Percentiles rank a stretch among this genome's conserved stretches.
Conservation (phyloP, 2,113 vertebrate species). For the Odontophorus gujanensis region DNA sequence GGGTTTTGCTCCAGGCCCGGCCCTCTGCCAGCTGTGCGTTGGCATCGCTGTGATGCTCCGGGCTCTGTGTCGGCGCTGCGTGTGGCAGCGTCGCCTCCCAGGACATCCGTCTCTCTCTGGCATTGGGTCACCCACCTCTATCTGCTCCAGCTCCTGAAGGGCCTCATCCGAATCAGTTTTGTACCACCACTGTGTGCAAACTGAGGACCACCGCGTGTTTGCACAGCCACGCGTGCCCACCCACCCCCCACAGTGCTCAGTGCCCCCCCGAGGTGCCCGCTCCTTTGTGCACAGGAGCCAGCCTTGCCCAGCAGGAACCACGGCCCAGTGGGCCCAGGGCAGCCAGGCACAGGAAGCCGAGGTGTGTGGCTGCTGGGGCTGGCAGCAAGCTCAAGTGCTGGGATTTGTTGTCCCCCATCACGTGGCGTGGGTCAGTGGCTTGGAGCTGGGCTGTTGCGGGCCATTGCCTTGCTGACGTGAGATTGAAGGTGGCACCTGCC, state of each 20-base stretch:
- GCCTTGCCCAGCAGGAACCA: not conserved
- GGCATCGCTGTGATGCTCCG: not conserved
- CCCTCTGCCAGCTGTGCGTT: too few relatives aligned
- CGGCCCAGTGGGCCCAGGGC: not conserved
- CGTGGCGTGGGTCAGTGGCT: not conserved
- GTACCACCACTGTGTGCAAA: not conserved
- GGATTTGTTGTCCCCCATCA: not conserved
- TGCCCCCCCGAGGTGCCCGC: fast-evolving
- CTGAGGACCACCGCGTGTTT: not conserved
- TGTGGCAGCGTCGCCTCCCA: too few relatives aligned
- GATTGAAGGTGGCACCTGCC: fast-evolving
- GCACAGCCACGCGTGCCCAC: too few relatives aligned
- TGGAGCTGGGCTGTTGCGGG: fast-evolving
- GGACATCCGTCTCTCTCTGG: not conserved
- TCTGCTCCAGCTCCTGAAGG: too few relatives aligned
- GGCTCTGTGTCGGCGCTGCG: too few relatives aligned
- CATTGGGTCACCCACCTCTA: too few relatives aligned
- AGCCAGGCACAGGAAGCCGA: fast-evolving
- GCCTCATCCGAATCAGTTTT: not conserved
- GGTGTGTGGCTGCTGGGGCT: fast-evolving
- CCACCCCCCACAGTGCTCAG: not conserved
- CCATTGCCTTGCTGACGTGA: fast-evolving
- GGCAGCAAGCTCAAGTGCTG: not conserved
- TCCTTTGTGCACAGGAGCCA: fast-evolving
- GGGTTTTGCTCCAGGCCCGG: too few relatives aligned